Conservation (phyloP, 2,113 vertebrate species). For the Neotoma lepida region DNA sequence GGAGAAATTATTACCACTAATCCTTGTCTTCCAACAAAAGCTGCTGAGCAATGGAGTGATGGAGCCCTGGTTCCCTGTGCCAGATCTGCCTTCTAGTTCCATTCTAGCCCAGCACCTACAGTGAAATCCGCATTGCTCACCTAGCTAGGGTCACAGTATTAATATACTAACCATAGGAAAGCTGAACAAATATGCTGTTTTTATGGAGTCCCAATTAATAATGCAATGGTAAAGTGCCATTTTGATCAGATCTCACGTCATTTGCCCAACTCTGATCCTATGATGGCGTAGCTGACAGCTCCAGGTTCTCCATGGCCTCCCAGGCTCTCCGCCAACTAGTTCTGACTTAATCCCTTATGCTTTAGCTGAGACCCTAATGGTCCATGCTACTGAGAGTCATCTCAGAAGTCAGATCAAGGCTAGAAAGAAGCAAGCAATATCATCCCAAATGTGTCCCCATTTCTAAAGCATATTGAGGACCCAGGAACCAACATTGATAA, state of each 20-base stretch:
- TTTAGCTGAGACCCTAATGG: not conserved
- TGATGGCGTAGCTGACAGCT: not conserved
- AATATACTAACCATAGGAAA: slow-evolving; percentile 79
- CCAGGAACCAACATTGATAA: not conserved
- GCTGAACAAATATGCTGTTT: slow-evolving; percentile 80
- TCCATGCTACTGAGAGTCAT: accelerated
- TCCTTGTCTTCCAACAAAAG: slow-evolving; percentile 84
- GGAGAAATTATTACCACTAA: slow-evolving; percentile 86
- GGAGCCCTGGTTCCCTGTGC: slow-evolving; percentile 73
- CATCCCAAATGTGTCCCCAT: accelerated
- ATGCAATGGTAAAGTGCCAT: slow-evolving; percentile 74
- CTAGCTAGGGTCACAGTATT: slow-evolving; percentile 80
- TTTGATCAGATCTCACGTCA: not conserved
- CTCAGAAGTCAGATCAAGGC: not conserved
- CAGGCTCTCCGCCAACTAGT: not conserved
- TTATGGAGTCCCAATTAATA: slow-evolving; percentile 80
- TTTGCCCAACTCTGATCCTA: not conserved
- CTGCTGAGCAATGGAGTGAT: slow-evolving; percentile 75
- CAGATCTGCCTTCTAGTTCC: slow-evolving; percentile 72
- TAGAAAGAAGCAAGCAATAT: not conserved
- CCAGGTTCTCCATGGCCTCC: not conserved
- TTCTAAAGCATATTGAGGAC: not conserved
- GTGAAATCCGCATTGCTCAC: slow-evolving; percentile 75
- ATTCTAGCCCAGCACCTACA: slow-evolving; percentile 63
- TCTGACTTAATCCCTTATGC: not conserved